A percentile compares a stretch with the other conserved stretches of the same genome.
Conservation (phyloP, 2,888 invertebrate species). For the Stenoptilia bipunctidactyla region DNA sequence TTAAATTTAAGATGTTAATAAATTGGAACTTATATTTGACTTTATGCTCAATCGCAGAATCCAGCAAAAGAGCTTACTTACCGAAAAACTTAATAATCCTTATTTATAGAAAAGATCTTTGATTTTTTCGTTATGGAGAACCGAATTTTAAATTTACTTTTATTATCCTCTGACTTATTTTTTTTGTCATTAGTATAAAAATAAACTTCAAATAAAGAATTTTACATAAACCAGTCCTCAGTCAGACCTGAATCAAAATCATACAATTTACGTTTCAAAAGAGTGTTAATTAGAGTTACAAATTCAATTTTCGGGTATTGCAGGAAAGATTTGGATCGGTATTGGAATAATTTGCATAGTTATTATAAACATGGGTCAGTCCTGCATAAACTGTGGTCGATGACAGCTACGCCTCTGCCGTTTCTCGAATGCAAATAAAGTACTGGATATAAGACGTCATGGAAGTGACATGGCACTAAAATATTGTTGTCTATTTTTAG, state of each 20-base stretch:
- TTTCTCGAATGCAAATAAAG: constrained; percentile 47
- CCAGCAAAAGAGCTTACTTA: no score
- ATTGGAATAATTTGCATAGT: constrained; percentile 67
- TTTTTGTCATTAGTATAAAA: no score
- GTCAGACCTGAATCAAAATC: no score
- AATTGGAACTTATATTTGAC: constrained; percentile 26
- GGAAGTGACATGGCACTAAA: neutral
- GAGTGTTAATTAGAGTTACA: constrained; percentile 62
- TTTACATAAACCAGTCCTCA: no score
- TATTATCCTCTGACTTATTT: no score
- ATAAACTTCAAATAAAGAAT: no score
- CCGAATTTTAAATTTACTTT: no score
- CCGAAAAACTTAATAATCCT: no score
- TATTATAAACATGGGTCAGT: constrained; percentile 67
- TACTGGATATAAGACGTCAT: constrained; percentile 8
- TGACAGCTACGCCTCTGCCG: constrained; percentile 40
- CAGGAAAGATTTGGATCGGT: constrained; percentile 50
- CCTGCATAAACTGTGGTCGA: constrained; percentile 53
- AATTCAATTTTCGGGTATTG: constrained; percentile 54
- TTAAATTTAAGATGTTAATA: constrained; percentile 25
- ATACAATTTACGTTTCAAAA: constrained; percentile 42
- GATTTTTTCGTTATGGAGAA: no score
- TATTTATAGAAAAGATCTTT: no score
- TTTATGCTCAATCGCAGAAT: constrained; percentile 1
- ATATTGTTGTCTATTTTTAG: no score